A percentile compares a stretch with the other conserved stretches of the same genome.
These are phyloP conservation scores for Aricia agestis DNA, from an alignment of 1,140 invertebrate genomes.

Conservation along the genomic window DNA sequence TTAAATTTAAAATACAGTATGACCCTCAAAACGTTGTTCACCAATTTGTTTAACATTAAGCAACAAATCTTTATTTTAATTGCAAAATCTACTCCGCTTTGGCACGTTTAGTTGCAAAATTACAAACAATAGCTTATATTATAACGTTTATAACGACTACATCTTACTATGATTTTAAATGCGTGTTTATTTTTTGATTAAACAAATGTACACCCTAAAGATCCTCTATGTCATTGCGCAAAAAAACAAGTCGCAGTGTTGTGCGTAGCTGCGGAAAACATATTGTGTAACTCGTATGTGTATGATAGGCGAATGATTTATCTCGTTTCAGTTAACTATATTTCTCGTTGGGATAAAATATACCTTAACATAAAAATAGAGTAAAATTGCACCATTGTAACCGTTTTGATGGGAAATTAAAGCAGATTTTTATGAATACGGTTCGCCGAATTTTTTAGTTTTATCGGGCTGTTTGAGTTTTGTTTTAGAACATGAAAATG, in stretches of 20 bases:
- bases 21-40: background rate
- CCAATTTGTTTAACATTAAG: conserved; percentile 22
- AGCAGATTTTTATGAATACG: background rate
- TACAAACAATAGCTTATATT: conserved; percentile 10
- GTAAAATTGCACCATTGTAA: conserved; percentile 11
- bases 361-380: conserved; percentile 5
- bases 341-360: conserved; percentile 6
- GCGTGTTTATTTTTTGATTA: conserved; percentile 2
- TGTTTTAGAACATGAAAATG: no score
- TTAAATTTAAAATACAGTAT: background rate
- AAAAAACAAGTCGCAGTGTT: conserved; percentile 5
- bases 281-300: background rate
- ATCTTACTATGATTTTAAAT: background rate
- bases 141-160: conserved; percentile 2
- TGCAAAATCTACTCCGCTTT: conserved; percentile 52
- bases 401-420: background rate
- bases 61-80: conserved; percentile 40
- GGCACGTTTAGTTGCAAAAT: conserved; percentile 42
- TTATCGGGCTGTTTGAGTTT: no score
- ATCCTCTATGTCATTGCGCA: conserved; percentile 4
- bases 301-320: background rate
- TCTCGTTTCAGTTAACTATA: background rate
- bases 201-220: conserved; percentile 6
- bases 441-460: background rate
- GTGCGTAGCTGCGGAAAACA: conserved; percentile 4